A percentile compares a stretch with the other conserved stretches of the same genome.
These are phyloP conservation scores for Elysia crispata DNA, from an alignment of 2,888 invertebrate genomes.

Conservation along the genomic window DNA sequence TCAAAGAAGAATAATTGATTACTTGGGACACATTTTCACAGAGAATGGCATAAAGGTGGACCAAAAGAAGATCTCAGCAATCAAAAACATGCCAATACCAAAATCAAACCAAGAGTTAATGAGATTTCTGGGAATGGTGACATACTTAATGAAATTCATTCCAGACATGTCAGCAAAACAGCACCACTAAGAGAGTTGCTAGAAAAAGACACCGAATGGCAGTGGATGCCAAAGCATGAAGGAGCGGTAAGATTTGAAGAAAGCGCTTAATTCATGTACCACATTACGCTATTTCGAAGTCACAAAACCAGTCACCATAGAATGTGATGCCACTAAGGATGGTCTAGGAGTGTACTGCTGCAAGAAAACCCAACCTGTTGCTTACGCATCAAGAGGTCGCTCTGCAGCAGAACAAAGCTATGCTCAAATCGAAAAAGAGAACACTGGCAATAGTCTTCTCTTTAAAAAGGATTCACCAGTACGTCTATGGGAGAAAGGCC, in stretches of 20 bases:
- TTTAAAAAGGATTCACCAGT: background rate
- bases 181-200: background rate
- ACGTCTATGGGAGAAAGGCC: slow-evolving; percentile 36
- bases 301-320: background rate
- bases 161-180: background rate
- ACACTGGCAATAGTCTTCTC: slow-evolving; percentile 14
- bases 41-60: no score
- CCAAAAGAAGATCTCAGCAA: no score
- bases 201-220: no score
- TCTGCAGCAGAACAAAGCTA: background rate
- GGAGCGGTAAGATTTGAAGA: no score
- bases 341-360: background rate
- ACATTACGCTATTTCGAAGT: background rate
- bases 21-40: no score
- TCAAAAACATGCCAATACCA: no score
- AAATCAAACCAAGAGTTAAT: background rate
- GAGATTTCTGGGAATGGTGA: background rate
- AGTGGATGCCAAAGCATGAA: background rate
- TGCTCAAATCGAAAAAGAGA: slow-evolving; percentile 14
- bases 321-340: background rate
- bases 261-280: no score
- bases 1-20: no score
- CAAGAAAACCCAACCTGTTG: background rate
- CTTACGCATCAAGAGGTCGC: background rate
- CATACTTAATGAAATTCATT: background rate